Base-by-base conservation (phyloP, 2,113 vertebrate species). In the Tachuris rubrigastra region DNA sequence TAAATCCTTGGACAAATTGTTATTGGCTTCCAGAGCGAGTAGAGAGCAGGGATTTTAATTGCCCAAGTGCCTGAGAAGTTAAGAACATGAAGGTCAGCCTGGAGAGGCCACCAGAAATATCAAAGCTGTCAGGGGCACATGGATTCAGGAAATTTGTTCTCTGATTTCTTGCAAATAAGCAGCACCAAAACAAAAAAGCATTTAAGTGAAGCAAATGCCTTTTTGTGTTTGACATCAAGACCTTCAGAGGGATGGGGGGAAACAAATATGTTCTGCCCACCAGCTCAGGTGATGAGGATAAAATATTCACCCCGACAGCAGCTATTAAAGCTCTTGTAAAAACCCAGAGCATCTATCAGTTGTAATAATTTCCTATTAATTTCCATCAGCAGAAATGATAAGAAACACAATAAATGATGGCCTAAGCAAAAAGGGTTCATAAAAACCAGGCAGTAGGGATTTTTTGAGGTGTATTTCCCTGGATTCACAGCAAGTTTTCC, bases 121-220 rank as follows among this genome's bases (percentile, higher is more conserved):
- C 62, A 35, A 52, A 90, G 24, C 84, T 85, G 72, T 46, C 88
- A 74, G 62, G 91, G 16, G 24, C 42, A 69, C 37, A 44, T 6
- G 72, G 14, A 25, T 5, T 66, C 67, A 94, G 90, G 95, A 87
- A 91, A 95, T 95, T 94, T 94, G 72, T 65, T 90, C 89, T 88
- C 84, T 41, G 62, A 80, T 82, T 74, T 52, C 83, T 77, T 59
- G 56, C 50, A 85, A 87, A 79, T 15, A 80, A 89, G 80, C 19
- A 66, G 72, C 67, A 59, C 3, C 30, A 37, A 72, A 74, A 33
- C 50, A 72, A 63, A 44, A 31, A 46, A 9, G 53, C 3, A 3
- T n/a, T 72, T 47, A 53, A 88, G 49, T 5, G n/a, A 90, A 81
- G 25, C 4, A 68, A 44, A 65, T 12, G 53, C 25, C 31, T 67